A percentile compares a stretch with the other conserved stretches of the same genome.
These are phyloP conservation scores for Zelleria hepariella DNA, from an alignment of 2,888 invertebrate genomes.

Conservation along the genomic window DNA sequence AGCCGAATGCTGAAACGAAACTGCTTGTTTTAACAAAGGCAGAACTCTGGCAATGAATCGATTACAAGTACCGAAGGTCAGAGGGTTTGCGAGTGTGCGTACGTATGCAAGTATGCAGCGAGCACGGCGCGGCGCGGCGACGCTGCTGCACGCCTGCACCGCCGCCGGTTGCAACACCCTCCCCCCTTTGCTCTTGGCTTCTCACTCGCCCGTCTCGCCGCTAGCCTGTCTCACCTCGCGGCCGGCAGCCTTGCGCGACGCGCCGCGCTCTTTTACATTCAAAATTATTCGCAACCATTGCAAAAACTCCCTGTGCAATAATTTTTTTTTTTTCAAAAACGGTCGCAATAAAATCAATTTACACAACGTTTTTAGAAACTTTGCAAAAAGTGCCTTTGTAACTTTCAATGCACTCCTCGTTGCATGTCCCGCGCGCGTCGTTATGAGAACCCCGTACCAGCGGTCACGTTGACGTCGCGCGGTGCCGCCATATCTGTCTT, in stretches of 20 bases:
- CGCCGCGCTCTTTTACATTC: conserved; percentile 72
- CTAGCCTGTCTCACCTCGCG: conserved; percentile 72
- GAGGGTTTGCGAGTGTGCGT: conserved; percentile 61
- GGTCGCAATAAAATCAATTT: conserved; percentile 47
- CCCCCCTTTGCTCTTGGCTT: conserved; percentile 69
- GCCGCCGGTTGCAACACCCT: conserved; percentile 69
- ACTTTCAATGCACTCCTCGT: conserved; percentile 75
- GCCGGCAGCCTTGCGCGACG: conserved; percentile 73
- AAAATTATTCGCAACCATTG: conserved; percentile 72
- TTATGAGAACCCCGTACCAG: conserved; percentile 82
- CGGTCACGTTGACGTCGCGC: conserved; percentile 78
- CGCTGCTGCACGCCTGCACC: conserved; percentile 72
- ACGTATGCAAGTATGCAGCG: conserved; percentile 69
- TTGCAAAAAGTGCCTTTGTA: conserved; percentile 57
- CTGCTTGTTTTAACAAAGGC: conserved; percentile 21
- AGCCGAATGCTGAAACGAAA: conserved; percentile 12
- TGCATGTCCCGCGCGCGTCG: conserved; percentile 83
- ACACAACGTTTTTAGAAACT: conserved; percentile 51
- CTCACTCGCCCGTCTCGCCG: conserved; percentile 71
- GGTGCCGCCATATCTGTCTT: conserved; percentile 79
- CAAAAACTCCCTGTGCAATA: conserved; percentile 72
- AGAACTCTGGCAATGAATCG: conserved; percentile 56
- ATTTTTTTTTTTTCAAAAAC: conserved; percentile 42
- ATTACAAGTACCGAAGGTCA: conserved; percentile 68
- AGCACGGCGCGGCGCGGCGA: conserved; percentile 61